Evolutionary conservation across 2,797 vertebrate species (phyloP), one percentile per base, ranked within the genome.

Genomic region (Oophaga sylvatica): DNA sequence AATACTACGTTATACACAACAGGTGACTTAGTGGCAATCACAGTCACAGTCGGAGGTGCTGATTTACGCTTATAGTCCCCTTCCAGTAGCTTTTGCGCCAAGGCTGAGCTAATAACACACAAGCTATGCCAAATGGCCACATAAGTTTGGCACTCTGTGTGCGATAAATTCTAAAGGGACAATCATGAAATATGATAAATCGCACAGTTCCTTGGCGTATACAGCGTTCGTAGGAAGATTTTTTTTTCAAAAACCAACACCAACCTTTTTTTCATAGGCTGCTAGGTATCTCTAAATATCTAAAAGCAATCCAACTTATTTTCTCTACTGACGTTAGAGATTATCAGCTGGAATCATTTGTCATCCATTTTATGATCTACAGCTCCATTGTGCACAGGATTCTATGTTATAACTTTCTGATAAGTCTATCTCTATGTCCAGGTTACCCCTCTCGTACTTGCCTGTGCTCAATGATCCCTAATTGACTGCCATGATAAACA

Each of bases 91-190:
- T 48, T 80, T 88, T 80, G 77, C 77, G 73, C 35, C 82, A 85
- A 84, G 82, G 77, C 87, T 77, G 35, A 88, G 87, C 57, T 80
- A 80, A 85, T 75, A 81, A 80, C 83, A 62, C n/a, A 22, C 62
- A 77, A 82, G 77, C 88, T 86, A 53, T 83, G 80, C 73, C 88
- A 86, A 83, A 86, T 79, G 62, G 60, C 63, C 35, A 19, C 79
- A 89, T 89, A 81, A 78, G 70, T 85, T 77, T 70, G 19, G 70
- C 26, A 86, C 60, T 70, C 86, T 77, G 70, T 70, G 62, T 68
- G 31, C 79, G 68, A 29, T 81, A 85, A 75, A 88, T 82, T 85
- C 70, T 60, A 59, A 78, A 70, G 41, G 13, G 78, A 83, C 80
- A 79, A 79, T 86, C 78, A 79, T 76, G n/a, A 65, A 22, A 26